These are phyloP conservation scores for Dyspetes luteomarginatus DNA, from an alignment of 2,888 invertebrate genomes.

Conservation along the genomic window DNA sequence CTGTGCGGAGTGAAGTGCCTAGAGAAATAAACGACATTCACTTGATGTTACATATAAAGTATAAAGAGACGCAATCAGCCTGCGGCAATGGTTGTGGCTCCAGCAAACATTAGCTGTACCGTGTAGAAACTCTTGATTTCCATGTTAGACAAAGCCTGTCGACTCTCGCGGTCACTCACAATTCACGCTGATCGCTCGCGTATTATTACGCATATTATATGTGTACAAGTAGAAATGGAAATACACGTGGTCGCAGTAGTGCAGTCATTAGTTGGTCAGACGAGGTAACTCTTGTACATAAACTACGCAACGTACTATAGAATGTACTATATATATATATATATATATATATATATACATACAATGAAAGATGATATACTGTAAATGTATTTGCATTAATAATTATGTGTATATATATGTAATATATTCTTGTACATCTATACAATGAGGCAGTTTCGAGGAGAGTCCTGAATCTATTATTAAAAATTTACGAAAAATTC, in stretches of 20 bases:
- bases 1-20: neutral
- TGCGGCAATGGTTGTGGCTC: conserved; percentile 40
- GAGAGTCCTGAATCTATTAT: too few species aligned
- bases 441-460: too few species aligned
- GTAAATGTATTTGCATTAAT: too few species aligned
- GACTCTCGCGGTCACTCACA: conserved; percentile 40
- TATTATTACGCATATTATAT: conserved; percentile 38
- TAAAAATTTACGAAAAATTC: too few species aligned
- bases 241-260: neutral
- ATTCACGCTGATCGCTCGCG: conserved; percentile 20
- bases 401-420: too few species aligned
- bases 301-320: neutral
- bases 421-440: too few species aligned
- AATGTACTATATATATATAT: neutral
- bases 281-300: neutral
- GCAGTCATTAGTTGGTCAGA: conserved; percentile 6
- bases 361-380: neutral
- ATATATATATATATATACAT: neutral
- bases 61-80: conserved; percentile 46
- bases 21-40: neutral
- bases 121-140: conserved; percentile 38
- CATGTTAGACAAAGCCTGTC: conserved; percentile 45
- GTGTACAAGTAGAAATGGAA: conserved; percentile 1
- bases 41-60: conserved; percentile 7
- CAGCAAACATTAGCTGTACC: conserved; percentile 6